Evolutionary conservation across 2,888 invertebrate genomes (phyloP).

Genomic region (Protonemura montana): DNA sequence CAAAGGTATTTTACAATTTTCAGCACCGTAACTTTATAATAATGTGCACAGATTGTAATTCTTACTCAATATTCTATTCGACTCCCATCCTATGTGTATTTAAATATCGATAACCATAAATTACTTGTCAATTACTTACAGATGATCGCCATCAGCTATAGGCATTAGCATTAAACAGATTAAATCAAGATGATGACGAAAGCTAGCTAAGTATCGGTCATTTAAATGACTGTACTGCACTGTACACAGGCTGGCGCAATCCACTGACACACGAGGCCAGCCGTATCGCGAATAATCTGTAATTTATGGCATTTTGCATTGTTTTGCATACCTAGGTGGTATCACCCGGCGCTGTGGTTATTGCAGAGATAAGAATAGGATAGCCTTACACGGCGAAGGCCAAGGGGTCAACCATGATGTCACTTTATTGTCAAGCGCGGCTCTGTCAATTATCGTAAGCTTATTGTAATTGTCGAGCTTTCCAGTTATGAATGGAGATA

Average conservation of each 20-base stretch:
- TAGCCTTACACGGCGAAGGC: not conserved
- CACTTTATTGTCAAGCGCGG: not conserved
- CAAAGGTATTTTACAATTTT: not conserved
- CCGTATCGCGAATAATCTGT: not conserved
- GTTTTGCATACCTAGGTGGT: slow-evolving; percentile 2
- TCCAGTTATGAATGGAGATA: not conserved
- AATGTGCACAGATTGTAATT: not conserved
- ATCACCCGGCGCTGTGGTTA: not conserved
- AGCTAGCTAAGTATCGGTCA: not conserved
- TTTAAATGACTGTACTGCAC: not conserved
- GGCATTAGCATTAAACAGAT: not conserved
- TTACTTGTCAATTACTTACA: slow-evolving; percentile 4
- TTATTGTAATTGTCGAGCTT: not conserved
- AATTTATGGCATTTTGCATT: not conserved
- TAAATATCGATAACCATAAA: slow-evolving; percentile 7
- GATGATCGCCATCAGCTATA: not conserved
- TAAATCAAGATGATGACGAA: slow-evolving; percentile 12
- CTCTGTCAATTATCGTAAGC: not conserved
- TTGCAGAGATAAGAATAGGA: not conserved
- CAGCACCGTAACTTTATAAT: not conserved
- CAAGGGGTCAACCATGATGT: not conserved
- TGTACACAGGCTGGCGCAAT: not conserved
- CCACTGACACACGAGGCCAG: not conserved
- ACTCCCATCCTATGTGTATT: not conserved
- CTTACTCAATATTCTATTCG: not conserved